These are phyloP conservation scores for Microplitis mediator DNA, from an alignment of 1,140 invertebrate species.

Conservation along the genomic window DNA sequence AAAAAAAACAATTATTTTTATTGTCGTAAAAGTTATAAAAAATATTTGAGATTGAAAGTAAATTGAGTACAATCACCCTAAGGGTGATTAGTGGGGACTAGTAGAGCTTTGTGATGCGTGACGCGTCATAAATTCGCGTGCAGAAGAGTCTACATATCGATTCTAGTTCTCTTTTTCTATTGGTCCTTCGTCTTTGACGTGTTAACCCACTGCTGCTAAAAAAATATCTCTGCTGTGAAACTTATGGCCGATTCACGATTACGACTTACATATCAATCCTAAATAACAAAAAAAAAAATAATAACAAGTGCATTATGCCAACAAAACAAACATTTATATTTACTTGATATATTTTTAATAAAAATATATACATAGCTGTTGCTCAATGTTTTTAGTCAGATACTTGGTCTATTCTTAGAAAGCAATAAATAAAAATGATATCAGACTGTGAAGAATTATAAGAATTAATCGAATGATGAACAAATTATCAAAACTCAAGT, in stretches of 20 bases:
- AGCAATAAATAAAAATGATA: no score
- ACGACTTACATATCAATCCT: no score
- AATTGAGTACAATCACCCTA: not conserved
- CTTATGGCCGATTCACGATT: no score
- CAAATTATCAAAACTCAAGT: not conserved
- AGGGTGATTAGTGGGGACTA: not conserved
- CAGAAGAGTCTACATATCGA: not conserved
- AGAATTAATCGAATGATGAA: not conserved
- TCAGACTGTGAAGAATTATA: no score
- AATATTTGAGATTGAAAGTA: not conserved
- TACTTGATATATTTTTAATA: no score
- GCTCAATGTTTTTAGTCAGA: no score
- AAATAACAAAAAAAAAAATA: no score
- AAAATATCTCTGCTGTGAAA: no score
- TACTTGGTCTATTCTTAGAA: no score
- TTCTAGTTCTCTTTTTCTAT: not conserved
- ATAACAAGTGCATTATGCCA: no score
- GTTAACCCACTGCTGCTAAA: not conserved
- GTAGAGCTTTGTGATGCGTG: slow-evolving; percentile 4
- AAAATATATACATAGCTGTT: no score
- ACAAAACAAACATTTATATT: no score
- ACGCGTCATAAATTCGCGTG: slow-evolving; percentile 4
- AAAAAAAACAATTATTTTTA: not conserved
- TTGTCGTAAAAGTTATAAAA: not conserved
- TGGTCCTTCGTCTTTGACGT: not conserved